Base-by-base conservation (phyloP, 2,113 vertebrate genomes). In the Zonotrichia leucophrys region DNA sequence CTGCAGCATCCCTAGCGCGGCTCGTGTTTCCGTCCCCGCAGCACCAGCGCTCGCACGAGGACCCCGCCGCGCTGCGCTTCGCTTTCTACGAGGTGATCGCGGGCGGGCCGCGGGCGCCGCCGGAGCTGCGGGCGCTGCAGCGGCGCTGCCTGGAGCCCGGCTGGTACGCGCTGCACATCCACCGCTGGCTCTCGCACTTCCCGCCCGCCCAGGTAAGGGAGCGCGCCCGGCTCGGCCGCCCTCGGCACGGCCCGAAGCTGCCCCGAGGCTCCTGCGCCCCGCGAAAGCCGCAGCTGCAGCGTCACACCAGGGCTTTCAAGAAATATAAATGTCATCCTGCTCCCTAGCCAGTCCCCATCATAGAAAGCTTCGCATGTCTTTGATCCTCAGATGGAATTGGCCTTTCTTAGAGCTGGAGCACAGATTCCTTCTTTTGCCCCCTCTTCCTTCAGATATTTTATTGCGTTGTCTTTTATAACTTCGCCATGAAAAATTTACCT, bases 31-130 rank as follows among this genome's bases (percentile, higher is more conserved):
- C 42, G n/a, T 66, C 8, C 8, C 87, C 4, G 25, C 79, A 99
- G 99, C 99, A 99, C 94, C 99, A 99, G 90, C 98, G 98, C 97
- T 99, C 99, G 81, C 99, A 99, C 8, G 98, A 99, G 97, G 99
- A 99, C 95, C 98, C 98, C 1, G 95, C 98, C 16, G 99, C 99
- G 30, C 96, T 99, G 83, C 98, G 97, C 44, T 99, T 98, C 97
- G 99, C 98, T 95, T 99, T 99, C 90, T 99, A 99, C 73, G 98
- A 99, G 91, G 99, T 99, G 76, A 99, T 99, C 92, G 98, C 98
- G 0, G 98, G 98, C 5, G 96, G 97, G 84, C 97, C 97, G 2
- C 97, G 98, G 64, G 98, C 98, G 0, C 97, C 99, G 16, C 69
- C 97, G 0, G 98, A 99, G 79, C 97, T 99, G n/a, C 98, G 98